A percentile compares a stretch with the other conserved stretches of the same genome.
Evolutionary conservation across 2,797 vertebrate genomes (phyloP).

Genomic region (Rachycentron canadum): DNA sequence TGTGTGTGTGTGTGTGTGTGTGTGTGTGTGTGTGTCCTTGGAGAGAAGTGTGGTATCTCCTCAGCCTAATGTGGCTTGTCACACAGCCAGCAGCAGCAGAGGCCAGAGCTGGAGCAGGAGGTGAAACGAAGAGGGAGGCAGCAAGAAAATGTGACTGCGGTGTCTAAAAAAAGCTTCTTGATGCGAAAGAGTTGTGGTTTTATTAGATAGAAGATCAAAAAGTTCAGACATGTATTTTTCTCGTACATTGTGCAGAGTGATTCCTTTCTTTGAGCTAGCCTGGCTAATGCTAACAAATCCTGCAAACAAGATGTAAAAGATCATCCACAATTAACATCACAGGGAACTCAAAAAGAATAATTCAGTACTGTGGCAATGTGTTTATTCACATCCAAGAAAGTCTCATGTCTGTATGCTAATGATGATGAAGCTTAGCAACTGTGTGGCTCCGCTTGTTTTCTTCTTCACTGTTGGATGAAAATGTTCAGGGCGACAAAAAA

Average conservation of each 20-base stretch:
- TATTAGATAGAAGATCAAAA: no score
- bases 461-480: no score
- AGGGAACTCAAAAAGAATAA: not conserved
- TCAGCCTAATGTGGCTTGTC: constrained; percentile 26
- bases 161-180: not conserved
- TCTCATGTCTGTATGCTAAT: no score
- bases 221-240: no score
- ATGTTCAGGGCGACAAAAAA: no score
- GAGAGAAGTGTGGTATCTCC: constrained; percentile 20
- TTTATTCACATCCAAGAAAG: no score
- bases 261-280: no score
- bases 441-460: no score
- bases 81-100: constrained; percentile 20
- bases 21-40: constrained; percentile 1
- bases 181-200: not conserved
- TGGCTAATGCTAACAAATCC: no score
- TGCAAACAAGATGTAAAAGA: not conserved
- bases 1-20: not conserved
- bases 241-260: no score
- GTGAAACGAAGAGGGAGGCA: constrained; percentile 3
- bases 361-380: not conserved
- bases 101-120: constrained; percentile 1
- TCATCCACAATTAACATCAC: not conserved
- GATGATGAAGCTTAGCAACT: no score
- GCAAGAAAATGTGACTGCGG: not conserved